Conservation (phyloP, 35 echinoderm and acorn worm genomes). For the Acanthaster planci region DNA sequence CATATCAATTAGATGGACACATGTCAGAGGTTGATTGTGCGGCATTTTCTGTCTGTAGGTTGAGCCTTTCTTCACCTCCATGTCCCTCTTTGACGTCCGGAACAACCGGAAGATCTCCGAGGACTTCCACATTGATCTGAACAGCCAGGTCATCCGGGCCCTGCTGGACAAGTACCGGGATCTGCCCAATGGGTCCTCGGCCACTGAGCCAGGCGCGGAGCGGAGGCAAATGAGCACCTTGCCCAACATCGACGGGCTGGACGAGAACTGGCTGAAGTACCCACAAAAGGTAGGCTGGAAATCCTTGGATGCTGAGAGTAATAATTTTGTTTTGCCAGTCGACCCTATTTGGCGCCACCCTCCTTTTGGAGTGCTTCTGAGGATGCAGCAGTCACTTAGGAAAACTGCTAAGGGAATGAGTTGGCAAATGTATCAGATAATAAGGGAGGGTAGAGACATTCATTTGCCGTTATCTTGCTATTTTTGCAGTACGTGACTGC, state of each 20-base stretch:
- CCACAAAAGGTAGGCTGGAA: conserved; percentile 70
- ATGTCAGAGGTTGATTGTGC: no score
- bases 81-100: conserved; percentile 86
- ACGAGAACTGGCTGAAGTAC: conserved; percentile 87
- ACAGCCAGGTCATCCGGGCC: conserved; percentile 58
- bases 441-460: no score
- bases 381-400: no score
- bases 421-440: no score
- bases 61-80: conserved; percentile 84
- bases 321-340: background rate
- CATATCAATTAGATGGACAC: no score
- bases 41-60: conserved; percentile 55
- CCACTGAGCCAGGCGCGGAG: conserved; percentile 24
- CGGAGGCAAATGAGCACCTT: conserved; percentile 24
- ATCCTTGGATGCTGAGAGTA: background rate
- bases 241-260: conserved; percentile 67
- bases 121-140: conserved; percentile 87
- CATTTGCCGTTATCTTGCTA: no score
- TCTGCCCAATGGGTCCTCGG: conserved; percentile 60
- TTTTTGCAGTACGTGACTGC: no score
- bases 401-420: no score
- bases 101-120: conserved; percentile 84
- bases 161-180: conserved; percentile 44
- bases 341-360: no score
- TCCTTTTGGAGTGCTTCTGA: no score